Evolutionary conservation across 2,888 invertebrate genomes (phyloP).

Genomic region (Balanococcus diminutus): DNA sequence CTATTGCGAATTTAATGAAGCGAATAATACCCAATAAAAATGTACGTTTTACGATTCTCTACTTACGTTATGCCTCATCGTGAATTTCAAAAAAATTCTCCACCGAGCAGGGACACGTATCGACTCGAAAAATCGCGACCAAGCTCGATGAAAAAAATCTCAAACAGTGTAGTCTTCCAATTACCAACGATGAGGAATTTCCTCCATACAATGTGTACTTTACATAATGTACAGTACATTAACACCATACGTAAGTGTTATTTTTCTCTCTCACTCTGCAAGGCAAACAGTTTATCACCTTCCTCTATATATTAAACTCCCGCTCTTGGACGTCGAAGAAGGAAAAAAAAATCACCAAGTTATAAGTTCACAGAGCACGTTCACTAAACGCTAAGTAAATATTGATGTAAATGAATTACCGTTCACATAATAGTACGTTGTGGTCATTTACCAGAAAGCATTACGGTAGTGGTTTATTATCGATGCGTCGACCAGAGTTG

Average conservation of each 20-base stretch:
- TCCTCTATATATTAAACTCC: background rate
- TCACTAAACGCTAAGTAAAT: conserved; percentile 54
- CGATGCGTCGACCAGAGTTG: conserved; percentile 8
- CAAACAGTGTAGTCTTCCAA: background rate
- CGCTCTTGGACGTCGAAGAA: background rate
- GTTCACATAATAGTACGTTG: conserved; percentile 50
- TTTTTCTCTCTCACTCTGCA: conserved; percentile 2
- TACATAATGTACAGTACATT: conserved; percentile 49
- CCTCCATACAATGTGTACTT: conserved; percentile 40
- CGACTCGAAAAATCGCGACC: background rate
- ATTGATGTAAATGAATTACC: conserved; percentile 54
- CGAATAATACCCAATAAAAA: background rate
- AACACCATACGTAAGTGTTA: conserved; percentile 46
- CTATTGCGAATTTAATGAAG: conserved; percentile 26
- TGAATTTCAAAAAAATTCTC: background rate
- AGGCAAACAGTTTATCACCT: conserved; percentile 42
- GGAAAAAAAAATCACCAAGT: conserved; percentile 18
- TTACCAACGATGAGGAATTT: conserved; percentile 8
- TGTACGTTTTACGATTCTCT: background rate
- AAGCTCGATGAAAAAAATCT: background rate
- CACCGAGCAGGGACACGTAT: background rate
- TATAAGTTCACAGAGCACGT: conserved; percentile 49
- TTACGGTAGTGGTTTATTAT: conserved; percentile 46
- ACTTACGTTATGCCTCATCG: too few species aligned
- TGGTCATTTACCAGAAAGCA: conserved; percentile 51